Percentiles rank a stretch among this genome's conserved stretches.
phyloP scores from a whole-genome alignment of 2,113 vertebrate genomes.

The Hylia prasina region DNA sequence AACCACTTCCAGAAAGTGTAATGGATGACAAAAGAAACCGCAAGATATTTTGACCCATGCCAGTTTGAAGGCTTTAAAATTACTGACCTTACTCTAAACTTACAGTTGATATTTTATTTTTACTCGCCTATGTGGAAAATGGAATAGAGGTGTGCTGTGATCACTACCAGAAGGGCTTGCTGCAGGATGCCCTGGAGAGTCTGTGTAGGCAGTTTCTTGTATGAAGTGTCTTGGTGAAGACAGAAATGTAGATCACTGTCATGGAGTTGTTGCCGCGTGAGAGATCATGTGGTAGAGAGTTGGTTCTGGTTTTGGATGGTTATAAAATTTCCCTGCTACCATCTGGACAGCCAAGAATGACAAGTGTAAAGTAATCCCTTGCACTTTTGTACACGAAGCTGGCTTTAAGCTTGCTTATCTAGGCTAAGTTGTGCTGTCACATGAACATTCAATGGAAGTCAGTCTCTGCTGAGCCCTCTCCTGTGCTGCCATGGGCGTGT shows the following conservation, averaged over 20 bases:
- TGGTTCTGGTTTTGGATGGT: background rate
- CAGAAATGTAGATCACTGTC: background rate
- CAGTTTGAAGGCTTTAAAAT: constrained; percentile 33
- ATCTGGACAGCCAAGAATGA: background rate
- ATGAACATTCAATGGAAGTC: background rate
- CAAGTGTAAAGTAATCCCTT: background rate
- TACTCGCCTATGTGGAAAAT: background rate
- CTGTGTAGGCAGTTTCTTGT: background rate
- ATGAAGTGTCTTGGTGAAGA: background rate
- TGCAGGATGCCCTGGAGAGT: background rate
- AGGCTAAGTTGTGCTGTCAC: background rate
- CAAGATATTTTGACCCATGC: constrained; percentile 16
- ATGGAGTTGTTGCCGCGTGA: rapidly evolving
- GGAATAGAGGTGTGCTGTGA: background rate
- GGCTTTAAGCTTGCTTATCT: background rate
- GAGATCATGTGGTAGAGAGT: background rate
- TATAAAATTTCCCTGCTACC: background rate
- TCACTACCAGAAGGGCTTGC: background rate
- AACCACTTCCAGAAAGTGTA: constrained; percentile 3
- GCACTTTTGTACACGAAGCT: background rate
- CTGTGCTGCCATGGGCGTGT: background rate
- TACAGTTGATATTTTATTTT: background rate
- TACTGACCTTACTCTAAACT: constrained; percentile 8
- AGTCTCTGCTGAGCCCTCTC: background rate
- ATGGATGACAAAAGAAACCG: background rate